These are phyloP conservation scores for Hydrophis major DNA, from an alignment of 2,797 vertebrate species.

Conservation along the genomic window DNA sequence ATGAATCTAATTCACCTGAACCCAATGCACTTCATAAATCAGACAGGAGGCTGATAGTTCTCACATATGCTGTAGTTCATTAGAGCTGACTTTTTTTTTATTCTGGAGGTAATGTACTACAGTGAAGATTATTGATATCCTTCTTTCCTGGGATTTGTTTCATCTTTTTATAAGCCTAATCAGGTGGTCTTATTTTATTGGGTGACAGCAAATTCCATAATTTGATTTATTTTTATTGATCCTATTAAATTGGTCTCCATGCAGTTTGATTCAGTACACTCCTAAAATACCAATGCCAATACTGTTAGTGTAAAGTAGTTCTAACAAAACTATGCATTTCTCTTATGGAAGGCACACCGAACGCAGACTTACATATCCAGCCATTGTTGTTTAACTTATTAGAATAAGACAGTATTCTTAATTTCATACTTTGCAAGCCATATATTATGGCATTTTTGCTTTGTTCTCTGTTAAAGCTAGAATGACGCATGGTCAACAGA, in stretches of 20 bases:
- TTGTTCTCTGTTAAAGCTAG: neutral
- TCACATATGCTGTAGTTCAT: neutral
- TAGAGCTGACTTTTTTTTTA: neutral
- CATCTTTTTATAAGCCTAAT: neutral
- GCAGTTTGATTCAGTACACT: neutral
- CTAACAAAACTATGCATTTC: neutral
- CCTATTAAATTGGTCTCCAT: neutral
- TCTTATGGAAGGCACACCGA: neutral
- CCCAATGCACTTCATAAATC: neutral
- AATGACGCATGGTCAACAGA: neutral
- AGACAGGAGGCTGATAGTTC: neutral
- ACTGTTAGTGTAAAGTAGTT: neutral
- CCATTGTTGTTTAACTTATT: neutral
- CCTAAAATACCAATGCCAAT: neutral
- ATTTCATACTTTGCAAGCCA: neutral
- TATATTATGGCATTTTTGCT: neutral
- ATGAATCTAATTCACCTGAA: neutral
- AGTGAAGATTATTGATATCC: neutral
- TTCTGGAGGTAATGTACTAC: neutral
- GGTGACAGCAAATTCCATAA: neutral
- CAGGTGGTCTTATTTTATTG: neutral
- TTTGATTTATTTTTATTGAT: neutral
- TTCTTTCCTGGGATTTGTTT: neutral
- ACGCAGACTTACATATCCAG: neutral
- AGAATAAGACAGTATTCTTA: neutral